Base-by-base conservation (phyloP, 1,140 invertebrate species). In the Dolichoris vasculosae region DNA sequence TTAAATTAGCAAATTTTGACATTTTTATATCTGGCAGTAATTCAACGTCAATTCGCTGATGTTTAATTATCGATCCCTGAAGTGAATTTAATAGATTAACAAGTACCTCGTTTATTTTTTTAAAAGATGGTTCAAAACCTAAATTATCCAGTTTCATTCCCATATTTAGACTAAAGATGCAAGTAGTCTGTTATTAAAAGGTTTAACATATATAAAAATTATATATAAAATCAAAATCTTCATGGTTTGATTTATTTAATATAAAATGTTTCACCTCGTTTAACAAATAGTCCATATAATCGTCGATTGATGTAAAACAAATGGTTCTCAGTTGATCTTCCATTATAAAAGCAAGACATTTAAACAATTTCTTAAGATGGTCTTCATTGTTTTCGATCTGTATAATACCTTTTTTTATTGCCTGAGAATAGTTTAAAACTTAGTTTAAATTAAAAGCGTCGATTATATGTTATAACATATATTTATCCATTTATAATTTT, bases 271-370 rank as follows among this genome's bases (percentile, higher is more conserved):
- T 94, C 94, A 98, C 97, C 88, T 95, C 95, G 88, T 96, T 96
- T 73, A 95, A 93, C 26, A 98, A 94, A 87, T 97, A 97, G 82
- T 97, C 93, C 8, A 96, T 95, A 89, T 95, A 98, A 84, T 97
- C 96, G 73, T 95, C 92, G 83, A 98, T 95, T 20, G 97, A 98
- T 87, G 96, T 95, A n/a, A 97, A 92, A 86, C 96, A 97, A 46
- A 98, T 91, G 43, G 94, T 95, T 91, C 97, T 97, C 38, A 98
- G 92, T 89, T 98, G 96, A 87, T 96, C 95, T 9, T 97, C 97
- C 97, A 98, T 98, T 32, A 98, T 93, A 30, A 96, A 96, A 11
- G 96, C 96, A 2, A 98, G 95, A 89, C 97, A 97, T 89, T 97
- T 96, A 89, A 97, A 98, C 93, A 98, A 98, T 78, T 95, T 94